Conservation (phyloP, 2,888 invertebrate species). For the Meta bourneti region DNA sequence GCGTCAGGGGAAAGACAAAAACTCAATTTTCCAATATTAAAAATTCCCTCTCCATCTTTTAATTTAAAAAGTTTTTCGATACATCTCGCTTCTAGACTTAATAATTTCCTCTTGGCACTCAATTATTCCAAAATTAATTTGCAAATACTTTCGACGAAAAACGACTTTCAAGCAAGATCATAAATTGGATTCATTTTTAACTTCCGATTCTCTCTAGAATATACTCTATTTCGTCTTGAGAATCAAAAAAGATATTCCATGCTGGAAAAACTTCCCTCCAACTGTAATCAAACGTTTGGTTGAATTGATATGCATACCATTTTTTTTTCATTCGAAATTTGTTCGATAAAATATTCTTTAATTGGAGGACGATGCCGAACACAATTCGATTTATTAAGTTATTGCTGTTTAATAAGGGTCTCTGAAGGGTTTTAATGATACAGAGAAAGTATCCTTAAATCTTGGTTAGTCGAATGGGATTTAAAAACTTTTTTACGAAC, state of each 20-base stretch:
- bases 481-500: too few species aligned
- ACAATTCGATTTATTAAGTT: not conserved
- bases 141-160: not conserved
- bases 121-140: not conserved
- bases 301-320: not conserved
- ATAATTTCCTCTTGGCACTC: not conserved
- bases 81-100: not conserved
- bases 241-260: not conserved
- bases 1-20: too few species aligned
- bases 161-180: not conserved
- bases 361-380: not conserved
- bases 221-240: not conserved
- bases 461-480: not conserved
- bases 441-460: not conserved
- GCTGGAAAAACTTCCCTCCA: not conserved
- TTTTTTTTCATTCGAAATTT: not conserved
- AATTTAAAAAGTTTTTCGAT: not conserved
- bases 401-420: not conserved
- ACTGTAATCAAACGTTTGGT: not conserved
- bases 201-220: not conserved
- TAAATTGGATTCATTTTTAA: not conserved
- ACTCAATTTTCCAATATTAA: too few species aligned
- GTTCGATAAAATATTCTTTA: not conserved
- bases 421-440: not conserved
- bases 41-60: too few species aligned